Base-by-base conservation (phyloP, 2,888 invertebrate genomes). In the Cetonia aurata region DNA sequence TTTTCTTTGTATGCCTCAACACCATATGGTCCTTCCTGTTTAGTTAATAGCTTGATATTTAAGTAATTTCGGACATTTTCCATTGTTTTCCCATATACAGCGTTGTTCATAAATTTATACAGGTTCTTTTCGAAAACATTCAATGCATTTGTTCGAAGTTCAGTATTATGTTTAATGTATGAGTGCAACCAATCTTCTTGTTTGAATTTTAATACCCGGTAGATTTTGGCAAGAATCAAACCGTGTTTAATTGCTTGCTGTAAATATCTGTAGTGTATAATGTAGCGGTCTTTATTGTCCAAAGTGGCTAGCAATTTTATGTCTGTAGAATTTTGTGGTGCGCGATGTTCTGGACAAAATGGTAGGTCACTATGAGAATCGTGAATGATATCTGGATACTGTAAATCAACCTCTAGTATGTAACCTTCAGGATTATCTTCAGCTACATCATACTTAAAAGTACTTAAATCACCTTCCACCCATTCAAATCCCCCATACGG, bases 51-150 rank as follows among this genome's bases (percentile, higher is more conserved):
- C 72, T 76, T 77, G 0, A 87, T 76, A 72, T 81, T 78, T 12
- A 78, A 75, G 69, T 78, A 75, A 50, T 83, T 84, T 37, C 80
- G 72, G 10, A 82, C 79, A 77, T 85, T 85, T 75, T 84, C 83
- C 79, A 84, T 83, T 1, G 81, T 82, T 77, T 84, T 84, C 6
- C 76, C 78, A 53, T 71, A 78, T 6, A 77, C 72, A 0, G 74
- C 72, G 72, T 84, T 83, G 70, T 82, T 83, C 79, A 83, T 78
- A 17, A 82, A 67, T 76, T 85, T 74, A 55, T 42, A 72, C 15
- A 81, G 79, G 59, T 71, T 66, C 46, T 67, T 74, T n/a, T 71
- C 71, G 62, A 72, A 74, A 25, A 59, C 60, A 41, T 69, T 71
- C 46, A n/a, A 6, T 9, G 56, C 48, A 0, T 60, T 19, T 13